phyloP scores from a whole-genome alignment of 2,797 vertebrate genomes.

The Dryobates pubescens region DNA sequence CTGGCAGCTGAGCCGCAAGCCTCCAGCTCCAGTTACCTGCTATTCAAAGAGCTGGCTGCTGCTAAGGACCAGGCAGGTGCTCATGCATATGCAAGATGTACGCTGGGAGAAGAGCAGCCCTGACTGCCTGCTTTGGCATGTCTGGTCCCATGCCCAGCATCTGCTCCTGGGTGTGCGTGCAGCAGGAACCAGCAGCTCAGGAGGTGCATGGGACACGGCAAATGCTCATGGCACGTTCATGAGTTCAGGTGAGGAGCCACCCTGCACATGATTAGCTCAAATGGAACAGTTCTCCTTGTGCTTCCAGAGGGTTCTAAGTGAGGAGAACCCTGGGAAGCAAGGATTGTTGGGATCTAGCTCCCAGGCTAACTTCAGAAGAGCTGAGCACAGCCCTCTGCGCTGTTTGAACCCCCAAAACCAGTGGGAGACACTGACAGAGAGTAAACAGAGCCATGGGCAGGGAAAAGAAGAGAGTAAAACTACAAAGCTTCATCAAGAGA shows the following conservation, averaged over 20 bases:
- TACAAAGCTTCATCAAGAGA: not conserved
- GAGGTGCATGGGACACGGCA: not conserved
- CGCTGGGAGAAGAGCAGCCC: not conserved
- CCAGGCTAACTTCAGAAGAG: not conserved
- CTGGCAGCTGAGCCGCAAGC: not conserved
- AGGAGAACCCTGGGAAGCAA: not conserved
- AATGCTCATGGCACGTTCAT: rapidly evolving
- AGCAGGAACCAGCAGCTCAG: rapidly evolving
- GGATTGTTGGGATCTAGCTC: not conserved
- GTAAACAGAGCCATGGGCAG: not conserved
- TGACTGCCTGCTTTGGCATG: not conserved
- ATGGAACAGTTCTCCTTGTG: not conserved
- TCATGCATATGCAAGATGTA: not conserved
- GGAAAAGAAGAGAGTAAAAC: not conserved
- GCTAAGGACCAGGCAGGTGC: not conserved
- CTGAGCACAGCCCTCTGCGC: not conserved
- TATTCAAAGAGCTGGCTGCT: not conserved
- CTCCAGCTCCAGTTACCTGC: not conserved
- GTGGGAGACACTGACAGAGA: not conserved
- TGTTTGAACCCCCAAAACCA: not conserved
- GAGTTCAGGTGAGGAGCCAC: not conserved
- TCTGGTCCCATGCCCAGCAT: not conserved
- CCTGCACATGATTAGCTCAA: not conserved
- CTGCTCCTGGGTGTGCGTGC: rapidly evolving
- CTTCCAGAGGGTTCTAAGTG: not conserved